These are phyloP conservation scores for Sinotaia quadrata DNA, from an alignment of 2,888 invertebrate genomes.

Conservation along the genomic window DNA sequence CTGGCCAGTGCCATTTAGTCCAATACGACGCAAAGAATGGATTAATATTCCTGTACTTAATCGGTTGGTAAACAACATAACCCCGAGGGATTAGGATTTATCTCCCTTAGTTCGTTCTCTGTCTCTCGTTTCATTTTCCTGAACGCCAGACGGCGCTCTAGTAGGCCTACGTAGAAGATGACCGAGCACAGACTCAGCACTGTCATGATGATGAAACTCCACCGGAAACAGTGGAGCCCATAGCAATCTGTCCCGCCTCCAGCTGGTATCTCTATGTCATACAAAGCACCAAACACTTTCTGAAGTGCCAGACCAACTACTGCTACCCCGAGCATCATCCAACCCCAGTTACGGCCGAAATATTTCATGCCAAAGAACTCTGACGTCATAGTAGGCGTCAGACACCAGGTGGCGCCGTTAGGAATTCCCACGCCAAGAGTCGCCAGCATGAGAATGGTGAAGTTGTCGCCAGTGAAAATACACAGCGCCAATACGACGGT, in stretches of 20 bases:
- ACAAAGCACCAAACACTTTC: slow-evolving; percentile 52
- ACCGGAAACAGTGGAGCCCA: slow-evolving; percentile 54
- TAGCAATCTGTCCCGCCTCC: slow-evolving; percentile 49
- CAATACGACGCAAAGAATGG: too few species aligned
- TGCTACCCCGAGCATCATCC: slow-evolving; percentile 57
- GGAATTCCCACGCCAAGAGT: slow-evolving; percentile 52
- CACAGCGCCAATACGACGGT: slow-evolving; percentile 50
- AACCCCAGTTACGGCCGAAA: slow-evolving; percentile 61
- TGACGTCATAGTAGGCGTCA: slow-evolving; percentile 60
- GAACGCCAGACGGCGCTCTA: slow-evolving; percentile 37
- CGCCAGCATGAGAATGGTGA: slow-evolving; percentile 45
- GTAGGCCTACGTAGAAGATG: slow-evolving; percentile 48
- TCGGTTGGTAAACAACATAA: too few species aligned
- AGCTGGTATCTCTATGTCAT: slow-evolving; percentile 48
- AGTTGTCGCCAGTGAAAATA: slow-evolving; percentile 48
- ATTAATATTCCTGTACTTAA: too few species aligned
- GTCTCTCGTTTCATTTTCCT: background rate
- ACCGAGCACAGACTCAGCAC: slow-evolving; percentile 52
- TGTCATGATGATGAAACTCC: slow-evolving; percentile 55
- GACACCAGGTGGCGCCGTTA: slow-evolving; percentile 59
- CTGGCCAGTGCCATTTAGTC: too few species aligned
- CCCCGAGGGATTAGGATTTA: too few species aligned
- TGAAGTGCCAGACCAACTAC: slow-evolving; percentile 51
- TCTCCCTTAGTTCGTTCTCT: too few species aligned
- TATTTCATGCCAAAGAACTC: slow-evolving; percentile 60